These are phyloP conservation scores for Myotis lucifugus DNA, from an alignment of 2,113 vertebrate genomes.

Conservation along the genomic window DNA sequence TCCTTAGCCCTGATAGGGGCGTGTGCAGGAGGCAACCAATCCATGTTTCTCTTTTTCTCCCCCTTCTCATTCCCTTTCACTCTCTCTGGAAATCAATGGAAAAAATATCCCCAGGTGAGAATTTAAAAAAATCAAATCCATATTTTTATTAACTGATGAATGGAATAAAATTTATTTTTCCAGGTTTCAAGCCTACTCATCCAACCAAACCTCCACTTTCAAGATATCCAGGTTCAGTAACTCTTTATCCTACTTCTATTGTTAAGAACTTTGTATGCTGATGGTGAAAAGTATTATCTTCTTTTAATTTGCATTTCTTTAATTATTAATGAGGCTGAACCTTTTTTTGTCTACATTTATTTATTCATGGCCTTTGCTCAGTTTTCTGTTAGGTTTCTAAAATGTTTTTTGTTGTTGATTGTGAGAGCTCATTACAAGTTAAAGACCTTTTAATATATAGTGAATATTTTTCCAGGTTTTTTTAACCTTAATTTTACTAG, in stretches of 20 bases:
- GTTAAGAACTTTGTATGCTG: background rate
- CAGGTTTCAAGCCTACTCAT: slow-evolving; percentile 61
- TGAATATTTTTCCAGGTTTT: background rate
- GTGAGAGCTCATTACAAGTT: background rate
- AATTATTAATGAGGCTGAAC: background rate
- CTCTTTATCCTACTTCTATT: background rate
- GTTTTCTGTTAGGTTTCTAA: background rate
- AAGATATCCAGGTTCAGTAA: slow-evolving; percentile 55
- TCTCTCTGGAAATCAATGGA: too few relatives aligned
- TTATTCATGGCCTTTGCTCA: background rate
- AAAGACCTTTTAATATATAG: slow-evolving; percentile 15
- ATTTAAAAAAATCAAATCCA: background rate
- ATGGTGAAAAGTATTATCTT: background rate
- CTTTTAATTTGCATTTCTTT: slow-evolving; percentile 40
- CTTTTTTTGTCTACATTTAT: background rate
- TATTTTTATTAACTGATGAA: slow-evolving; percentile 20
- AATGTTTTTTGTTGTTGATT: background rate
- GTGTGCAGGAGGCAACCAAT: too few relatives aligned
- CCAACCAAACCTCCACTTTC: slow-evolving; percentile 37
- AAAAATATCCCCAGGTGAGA: too few relatives aligned
- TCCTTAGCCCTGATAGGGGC: too few relatives aligned
- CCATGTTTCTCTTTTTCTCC: too few relatives aligned
- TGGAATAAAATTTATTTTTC: slow-evolving; percentile 53
- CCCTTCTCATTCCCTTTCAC: too few relatives aligned
- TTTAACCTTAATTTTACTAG: background rate